Evolutionary conservation across 2,797 vertebrate genomes (phyloP).

Genomic region (Ambastaia sidthimunki): DNA sequence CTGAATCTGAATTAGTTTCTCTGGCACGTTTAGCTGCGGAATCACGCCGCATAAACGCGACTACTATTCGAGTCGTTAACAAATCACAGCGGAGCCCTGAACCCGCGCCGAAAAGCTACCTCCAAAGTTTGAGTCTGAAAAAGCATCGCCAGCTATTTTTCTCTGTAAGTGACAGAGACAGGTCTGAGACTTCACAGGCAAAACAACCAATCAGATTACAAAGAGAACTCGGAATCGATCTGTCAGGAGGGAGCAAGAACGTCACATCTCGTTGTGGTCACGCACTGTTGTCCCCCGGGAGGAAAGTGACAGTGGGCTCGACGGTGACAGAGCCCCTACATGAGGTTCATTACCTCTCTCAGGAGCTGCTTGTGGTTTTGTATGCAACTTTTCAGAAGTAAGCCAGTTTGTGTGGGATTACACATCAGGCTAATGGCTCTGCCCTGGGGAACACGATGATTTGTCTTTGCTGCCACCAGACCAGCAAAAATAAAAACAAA

Average conservation of each 20-base stretch:
- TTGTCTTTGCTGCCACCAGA: constrained; percentile 60
- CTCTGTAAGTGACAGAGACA: constrained; percentile 8
- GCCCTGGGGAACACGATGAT: constrained; percentile 54
- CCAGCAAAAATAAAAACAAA: constrained; percentile 62
- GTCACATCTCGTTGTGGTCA: background rate
- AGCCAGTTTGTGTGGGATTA: constrained; percentile 62
- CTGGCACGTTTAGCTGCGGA: background rate
- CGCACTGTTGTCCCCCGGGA: background rate
- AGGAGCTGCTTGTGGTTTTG: constrained; percentile 52
- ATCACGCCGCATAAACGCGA: background rate
- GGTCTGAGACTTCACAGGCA: constrained; percentile 14
- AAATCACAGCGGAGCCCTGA: background rate
- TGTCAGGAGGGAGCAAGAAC: constrained; percentile 7
- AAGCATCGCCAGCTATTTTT: constrained; percentile 2
- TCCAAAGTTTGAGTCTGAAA: constrained; percentile 7
- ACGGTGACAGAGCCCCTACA: constrained; percentile 51
- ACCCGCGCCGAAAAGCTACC: background rate
- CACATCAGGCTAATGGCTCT: constrained; percentile 63
- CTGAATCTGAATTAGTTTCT: background rate
- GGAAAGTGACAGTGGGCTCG: constrained; percentile 13
- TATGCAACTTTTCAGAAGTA: constrained; percentile 55
- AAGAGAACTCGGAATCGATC: constrained; percentile 18
- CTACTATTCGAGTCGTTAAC: constrained; percentile 1
- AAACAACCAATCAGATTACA: constrained; percentile 42
- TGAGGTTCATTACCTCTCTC: constrained; percentile 56